Base-by-base conservation (phyloP, 2,797 vertebrate genomes). In the Megaceryle alcyon region DNA sequence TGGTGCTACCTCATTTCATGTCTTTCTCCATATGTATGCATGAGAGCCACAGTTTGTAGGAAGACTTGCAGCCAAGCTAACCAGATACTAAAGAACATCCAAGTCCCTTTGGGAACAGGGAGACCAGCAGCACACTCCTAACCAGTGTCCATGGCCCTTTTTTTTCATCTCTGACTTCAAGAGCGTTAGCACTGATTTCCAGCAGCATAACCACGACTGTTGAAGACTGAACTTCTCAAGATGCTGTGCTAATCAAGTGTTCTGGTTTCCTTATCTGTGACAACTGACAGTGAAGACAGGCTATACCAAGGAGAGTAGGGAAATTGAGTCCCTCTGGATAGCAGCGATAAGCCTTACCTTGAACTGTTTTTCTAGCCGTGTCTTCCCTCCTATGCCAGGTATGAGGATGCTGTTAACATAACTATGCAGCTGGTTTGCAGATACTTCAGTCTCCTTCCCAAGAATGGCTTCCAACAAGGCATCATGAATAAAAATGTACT, bases 401-500 rank as follows among this genome's bases (percentile, higher is more conserved):
- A 98, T 99, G 91, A 99, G 98, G 97, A 99, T 99, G 97, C 98
- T 99, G 97, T 99, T 99, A 92, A 99, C 99, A 20, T 99, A 99
- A 94, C 98, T 98, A 80, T 99, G 99, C 81, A 99, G 98, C 97
- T 99, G 99, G 97, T 97, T 99, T 88, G 98, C 98, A 41, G 98
- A 98, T 76, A 99, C 99, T 98, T 99, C 99, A 1, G 99, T 99
- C 96, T 99, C 99, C 97, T 98, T 99, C 95, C 99, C 98, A 93
- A 99, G 98, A 96, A 99, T 98, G 97, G 99, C 98, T 98, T 99
- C 99, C 99, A 99, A 98, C 98, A 99, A 98, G 97, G 99, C 99
- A 96, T 99, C 99, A 71, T 99, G 99, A 98, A 99, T 99, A 97
- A 99, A 99, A 97, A 99, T 98, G 90, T 99, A 99, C 98, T 99